These are phyloP conservation scores for Lycophotia porphyrea DNA, from an alignment of 2,888 invertebrate species.

Conservation along the genomic window DNA sequence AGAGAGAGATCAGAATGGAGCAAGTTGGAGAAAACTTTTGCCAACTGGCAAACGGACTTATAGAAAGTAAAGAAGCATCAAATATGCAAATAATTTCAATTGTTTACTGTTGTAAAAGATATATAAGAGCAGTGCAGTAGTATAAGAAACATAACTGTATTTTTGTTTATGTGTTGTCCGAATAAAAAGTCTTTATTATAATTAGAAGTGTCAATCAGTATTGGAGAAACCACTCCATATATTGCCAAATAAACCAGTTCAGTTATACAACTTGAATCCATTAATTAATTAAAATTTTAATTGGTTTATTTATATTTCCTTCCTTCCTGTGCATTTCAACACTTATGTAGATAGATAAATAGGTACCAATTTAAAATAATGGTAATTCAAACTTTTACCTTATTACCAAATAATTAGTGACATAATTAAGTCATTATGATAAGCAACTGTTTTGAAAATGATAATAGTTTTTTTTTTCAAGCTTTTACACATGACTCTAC, in stretches of 20 bases:
- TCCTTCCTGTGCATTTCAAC: constrained; percentile 33
- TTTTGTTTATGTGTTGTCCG: no score
- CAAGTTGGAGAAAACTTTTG: no score
- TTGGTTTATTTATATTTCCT: constrained; percentile 10
- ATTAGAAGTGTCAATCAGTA: background rate
- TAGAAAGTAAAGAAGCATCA: no score
- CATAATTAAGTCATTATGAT: background rate
- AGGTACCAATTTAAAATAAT: background rate
- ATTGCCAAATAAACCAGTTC: constrained; percentile 1
- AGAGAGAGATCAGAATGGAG: no score
- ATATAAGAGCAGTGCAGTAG: no score
- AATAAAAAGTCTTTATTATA: no score
- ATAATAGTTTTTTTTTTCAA: background rate
- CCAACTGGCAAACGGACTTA: no score
- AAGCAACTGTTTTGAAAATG: background rate
- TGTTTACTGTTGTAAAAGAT: no score
- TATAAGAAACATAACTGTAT: no score
- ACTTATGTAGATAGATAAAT: background rate
- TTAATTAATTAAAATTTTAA: constrained; percentile 12
- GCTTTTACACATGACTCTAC: background rate
- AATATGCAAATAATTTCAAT: no score
- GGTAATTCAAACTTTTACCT: background rate
- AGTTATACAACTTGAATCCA: background rate
- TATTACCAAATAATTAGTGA: background rate
- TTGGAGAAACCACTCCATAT: constrained; percentile 3